A percentile compares a stretch with the other conserved stretches of the same genome.
These are phyloP conservation scores for Picus viridis DNA, from an alignment of 2,797 vertebrate species.

Conservation along the genomic window DNA sequence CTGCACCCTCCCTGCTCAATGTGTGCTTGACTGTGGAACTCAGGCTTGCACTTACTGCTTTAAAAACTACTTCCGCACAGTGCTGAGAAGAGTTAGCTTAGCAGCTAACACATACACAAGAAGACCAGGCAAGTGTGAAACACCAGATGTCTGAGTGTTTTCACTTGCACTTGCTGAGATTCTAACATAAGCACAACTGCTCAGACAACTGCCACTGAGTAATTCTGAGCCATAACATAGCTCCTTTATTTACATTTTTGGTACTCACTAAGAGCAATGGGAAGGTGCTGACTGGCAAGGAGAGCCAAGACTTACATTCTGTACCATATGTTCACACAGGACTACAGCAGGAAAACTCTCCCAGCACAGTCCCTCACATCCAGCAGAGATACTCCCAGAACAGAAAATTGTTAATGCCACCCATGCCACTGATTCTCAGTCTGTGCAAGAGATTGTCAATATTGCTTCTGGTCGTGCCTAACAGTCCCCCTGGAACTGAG, in stretches of 20 bases:
- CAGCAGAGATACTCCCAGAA: not conserved
- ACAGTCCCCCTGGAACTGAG: not conserved
- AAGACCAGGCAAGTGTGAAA: conserved; percentile 13
- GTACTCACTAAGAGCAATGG: not conserved
- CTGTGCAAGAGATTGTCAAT: not conserved
- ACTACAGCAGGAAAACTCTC: not conserved
- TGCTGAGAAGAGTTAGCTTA: not conserved
- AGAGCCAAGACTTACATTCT: not conserved
- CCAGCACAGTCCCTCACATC: not conserved
- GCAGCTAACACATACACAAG: not conserved
- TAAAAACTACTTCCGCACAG: not conserved
- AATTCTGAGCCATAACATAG: not conserved
- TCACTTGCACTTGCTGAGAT: conserved; percentile 23
- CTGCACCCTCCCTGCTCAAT: not conserved
- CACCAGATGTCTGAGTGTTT: conserved; percentile 13
- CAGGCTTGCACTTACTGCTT: not conserved
- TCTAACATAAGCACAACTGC: conserved; percentile 47
- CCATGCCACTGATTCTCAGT: not conserved
- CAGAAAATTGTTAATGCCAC: not conserved
- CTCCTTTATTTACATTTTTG: conserved; percentile 39
- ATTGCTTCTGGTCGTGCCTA: not conserved
- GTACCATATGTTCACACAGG: not conserved
- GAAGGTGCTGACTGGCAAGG: not conserved
- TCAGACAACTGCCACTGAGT: conserved; percentile 39
- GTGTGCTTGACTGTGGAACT: not conserved